phyloP scores from a whole-genome alignment of 2,797 vertebrate species.

The Cuniculus paca region DNA sequence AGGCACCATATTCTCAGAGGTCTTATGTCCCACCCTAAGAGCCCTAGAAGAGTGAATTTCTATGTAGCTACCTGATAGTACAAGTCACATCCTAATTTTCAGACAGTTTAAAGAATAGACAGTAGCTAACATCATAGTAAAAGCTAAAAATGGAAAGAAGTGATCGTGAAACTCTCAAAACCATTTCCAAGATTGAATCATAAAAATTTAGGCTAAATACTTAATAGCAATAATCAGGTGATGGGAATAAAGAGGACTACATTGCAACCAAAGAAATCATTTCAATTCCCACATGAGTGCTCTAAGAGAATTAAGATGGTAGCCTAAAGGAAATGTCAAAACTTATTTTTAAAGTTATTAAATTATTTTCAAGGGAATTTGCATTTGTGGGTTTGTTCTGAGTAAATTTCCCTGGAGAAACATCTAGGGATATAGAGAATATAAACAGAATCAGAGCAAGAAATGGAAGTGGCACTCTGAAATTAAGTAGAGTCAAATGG shows the following conservation, averaged over 20 bases:
- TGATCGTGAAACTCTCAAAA: slow-evolving; percentile 22
- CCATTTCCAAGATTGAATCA: slow-evolving; percentile 24
- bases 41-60: slow-evolving; percentile 17
- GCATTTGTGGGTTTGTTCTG: slow-evolving; percentile 48
- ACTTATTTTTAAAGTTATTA: slow-evolving; percentile 29
- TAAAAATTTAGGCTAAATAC: slow-evolving; percentile 54
- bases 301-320: not conserved
- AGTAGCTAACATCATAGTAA: slow-evolving; percentile 29
- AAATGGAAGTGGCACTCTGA: slow-evolving; percentile 29
- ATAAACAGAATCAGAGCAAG: slow-evolving; percentile 6
- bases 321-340: slow-evolving; percentile 37
- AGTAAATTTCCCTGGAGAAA: slow-evolving; percentile 66
- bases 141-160: slow-evolving; percentile 56
- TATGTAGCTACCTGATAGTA: slow-evolving; percentile 46
- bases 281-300: not conserved
- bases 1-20: not conserved
- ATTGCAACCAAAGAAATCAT: slow-evolving; percentile 7
- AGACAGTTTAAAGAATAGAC: slow-evolving; percentile 46
- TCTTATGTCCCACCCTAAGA: not conserved
- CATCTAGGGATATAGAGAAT: not conserved
- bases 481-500: not conserved
- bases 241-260: not conserved
- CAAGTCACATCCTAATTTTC: slow-evolving; percentile 53
- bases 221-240: not conserved
- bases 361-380: slow-evolving; percentile 69